These are phyloP conservation scores for Puffinus mauretanicus DNA, from an alignment of 2,113 vertebrate genomes.

Conservation along the genomic window DNA sequence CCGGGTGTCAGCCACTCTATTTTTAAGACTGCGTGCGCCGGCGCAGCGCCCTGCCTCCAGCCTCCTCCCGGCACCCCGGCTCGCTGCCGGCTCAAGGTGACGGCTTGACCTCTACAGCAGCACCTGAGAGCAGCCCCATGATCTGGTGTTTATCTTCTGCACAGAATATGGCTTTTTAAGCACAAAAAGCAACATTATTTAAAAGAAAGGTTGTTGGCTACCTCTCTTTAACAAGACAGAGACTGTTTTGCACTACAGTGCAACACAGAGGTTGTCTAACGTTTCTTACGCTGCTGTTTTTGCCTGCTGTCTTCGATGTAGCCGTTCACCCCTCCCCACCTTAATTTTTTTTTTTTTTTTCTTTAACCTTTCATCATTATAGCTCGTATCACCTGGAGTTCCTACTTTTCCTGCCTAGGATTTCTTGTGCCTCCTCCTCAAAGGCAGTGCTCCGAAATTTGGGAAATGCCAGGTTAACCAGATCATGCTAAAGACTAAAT, in stretches of 20 bases:
- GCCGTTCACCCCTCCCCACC: neutral
- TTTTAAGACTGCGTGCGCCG: neutral
- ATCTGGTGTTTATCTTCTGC: neutral
- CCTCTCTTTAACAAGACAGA: too few species aligned
- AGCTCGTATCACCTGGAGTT: rapidly evolving
- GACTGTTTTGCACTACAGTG: too few species aligned
- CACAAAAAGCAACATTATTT: rapidly evolving
- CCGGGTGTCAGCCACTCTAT: neutral
- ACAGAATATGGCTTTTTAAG: rapidly evolving
- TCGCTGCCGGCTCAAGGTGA: neutral
- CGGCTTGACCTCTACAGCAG: rapidly evolving
- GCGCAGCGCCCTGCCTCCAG: neutral
- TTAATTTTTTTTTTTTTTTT: neutral
- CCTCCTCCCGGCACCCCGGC: neutral
- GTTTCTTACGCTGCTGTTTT: neutral
- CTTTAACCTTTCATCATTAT: neutral
- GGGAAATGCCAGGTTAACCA: neutral
- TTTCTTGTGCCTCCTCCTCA: neutral
- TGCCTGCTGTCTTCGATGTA: rapidly evolving
- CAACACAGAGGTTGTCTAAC: too few species aligned
- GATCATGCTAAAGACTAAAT: rapidly evolving
- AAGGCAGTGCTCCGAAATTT: rapidly evolving
- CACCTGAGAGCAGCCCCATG: neutral
- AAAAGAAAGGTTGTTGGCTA: rapidly evolving
- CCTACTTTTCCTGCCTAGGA: neutral